These are phyloP conservation scores for Lasioglossum malachurum DNA, from an alignment of 2,888 invertebrate species.

Conservation along the genomic window DNA sequence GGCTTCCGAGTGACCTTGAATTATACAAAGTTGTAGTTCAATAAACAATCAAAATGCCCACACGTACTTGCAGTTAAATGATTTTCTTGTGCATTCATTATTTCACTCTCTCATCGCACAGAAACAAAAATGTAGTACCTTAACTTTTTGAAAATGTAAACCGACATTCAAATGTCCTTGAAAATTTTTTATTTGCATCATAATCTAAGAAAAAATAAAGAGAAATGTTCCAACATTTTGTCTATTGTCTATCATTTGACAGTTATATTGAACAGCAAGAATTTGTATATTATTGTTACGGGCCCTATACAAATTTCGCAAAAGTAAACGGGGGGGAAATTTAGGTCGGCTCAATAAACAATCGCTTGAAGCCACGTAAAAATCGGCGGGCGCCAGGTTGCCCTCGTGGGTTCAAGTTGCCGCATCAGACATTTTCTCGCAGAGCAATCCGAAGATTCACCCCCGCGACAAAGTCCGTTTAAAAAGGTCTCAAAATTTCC, in stretches of 20 bases:
- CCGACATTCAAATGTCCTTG: not conserved
- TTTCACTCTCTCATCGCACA: not conserved
- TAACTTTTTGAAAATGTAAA: not conserved
- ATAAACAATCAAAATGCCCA: not conserved
- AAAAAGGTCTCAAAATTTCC: slow-evolving; percentile 47
- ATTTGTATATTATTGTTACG: no score
- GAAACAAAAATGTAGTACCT: not conserved
- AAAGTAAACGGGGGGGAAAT: not conserved
- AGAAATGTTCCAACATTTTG: not conserved
- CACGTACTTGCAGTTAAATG: not conserved
- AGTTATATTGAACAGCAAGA: not conserved
- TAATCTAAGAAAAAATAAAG: not conserved
- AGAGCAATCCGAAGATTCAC: slow-evolving; percentile 7
- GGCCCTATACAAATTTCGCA: not conserved
- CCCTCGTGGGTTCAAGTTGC: slow-evolving; percentile 1
- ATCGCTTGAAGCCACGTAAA: not conserved
- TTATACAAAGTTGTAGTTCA: not conserved
- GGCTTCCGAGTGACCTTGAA: not conserved
- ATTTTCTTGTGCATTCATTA: not conserved
- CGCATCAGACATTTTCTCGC: not conserved
- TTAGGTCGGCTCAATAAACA: not conserved
- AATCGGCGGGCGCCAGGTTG: not conserved
- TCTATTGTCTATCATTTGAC: not conserved
- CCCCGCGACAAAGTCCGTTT: slow-evolving; percentile 33
- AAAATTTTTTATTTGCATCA: not conserved